phyloP scores from a whole-genome alignment of 2,888 invertebrate genomes.

The Dryomyza anilis region DNA sequence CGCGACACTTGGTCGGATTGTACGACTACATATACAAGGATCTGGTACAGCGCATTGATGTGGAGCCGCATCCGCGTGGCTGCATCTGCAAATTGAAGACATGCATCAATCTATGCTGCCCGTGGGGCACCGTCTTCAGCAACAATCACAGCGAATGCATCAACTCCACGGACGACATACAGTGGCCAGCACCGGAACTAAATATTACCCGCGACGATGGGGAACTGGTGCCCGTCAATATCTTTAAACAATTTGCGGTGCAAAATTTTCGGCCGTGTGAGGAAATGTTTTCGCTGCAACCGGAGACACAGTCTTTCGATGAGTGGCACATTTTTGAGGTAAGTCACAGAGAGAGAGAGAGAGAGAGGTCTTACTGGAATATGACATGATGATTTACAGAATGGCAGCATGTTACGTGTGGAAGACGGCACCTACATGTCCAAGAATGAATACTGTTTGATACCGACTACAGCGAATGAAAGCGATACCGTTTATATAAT shows the following conservation, averaged over 20 bases:
- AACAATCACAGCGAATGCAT: constrained; percentile 36
- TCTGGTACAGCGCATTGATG: constrained; percentile 42
- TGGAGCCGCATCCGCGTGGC: constrained; percentile 51
- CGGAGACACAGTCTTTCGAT: constrained; percentile 38
- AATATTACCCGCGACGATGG: constrained; percentile 47
- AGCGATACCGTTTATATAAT: constrained; percentile 43
- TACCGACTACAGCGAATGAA: constrained; percentile 42
- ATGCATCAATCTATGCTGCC: constrained; percentile 60
- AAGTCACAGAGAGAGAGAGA: constrained; percentile 23
- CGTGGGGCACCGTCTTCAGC: constrained; percentile 42
- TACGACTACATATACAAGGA: constrained; percentile 52
- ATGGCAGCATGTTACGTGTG: constrained; percentile 50
- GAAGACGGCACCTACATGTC: constrained; percentile 43
- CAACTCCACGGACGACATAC: constrained; percentile 33
- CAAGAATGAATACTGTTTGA: constrained; percentile 52
- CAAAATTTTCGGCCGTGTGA: constrained; percentile 34
- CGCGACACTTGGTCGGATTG: constrained; percentile 45
- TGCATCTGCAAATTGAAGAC: constrained; percentile 57
- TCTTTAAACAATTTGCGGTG: constrained; percentile 36
- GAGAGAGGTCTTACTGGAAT: too few species aligned
- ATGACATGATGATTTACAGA: constrained; percentile 35
- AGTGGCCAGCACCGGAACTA: constrained; percentile 46
- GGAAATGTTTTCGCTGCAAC: constrained; percentile 48
- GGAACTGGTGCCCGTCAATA: constrained; percentile 35
- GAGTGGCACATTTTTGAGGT: constrained; percentile 48